phyloP scores from a whole-genome alignment of 2,888 invertebrate genomes.

The Pammene fasciana region DNA sequence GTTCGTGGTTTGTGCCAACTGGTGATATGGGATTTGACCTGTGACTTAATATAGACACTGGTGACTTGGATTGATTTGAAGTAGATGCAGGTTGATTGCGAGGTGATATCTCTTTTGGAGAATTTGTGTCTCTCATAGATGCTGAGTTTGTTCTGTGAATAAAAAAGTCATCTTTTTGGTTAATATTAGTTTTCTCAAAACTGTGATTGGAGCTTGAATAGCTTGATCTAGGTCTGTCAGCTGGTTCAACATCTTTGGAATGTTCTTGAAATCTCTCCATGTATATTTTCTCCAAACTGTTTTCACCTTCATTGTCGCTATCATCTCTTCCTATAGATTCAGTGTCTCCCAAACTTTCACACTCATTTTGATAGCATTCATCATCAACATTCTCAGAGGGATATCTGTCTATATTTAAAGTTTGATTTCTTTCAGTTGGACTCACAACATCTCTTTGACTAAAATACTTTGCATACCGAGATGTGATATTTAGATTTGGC shows the following conservation, averaged over 20 bases:
- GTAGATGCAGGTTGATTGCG: conserved; percentile 45
- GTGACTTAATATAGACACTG: conserved; percentile 56
- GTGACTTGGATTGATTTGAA: conserved; percentile 55
- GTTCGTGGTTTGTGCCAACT: conserved; percentile 33
- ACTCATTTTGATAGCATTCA: conserved; percentile 47
- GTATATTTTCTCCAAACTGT: conserved; percentile 73
- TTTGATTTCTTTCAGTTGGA: conserved; percentile 58
- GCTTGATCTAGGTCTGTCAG: conserved; percentile 42
- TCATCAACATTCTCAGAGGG: conserved; percentile 49
- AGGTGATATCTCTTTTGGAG: conserved; percentile 51
- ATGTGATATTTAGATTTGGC: conserved; percentile 77
- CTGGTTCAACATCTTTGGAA: conserved; percentile 56
- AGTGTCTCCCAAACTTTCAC: conserved; percentile 44
- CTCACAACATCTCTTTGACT: conserved; percentile 73
- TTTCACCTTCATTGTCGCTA: conserved; percentile 60
- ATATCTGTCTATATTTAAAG: conserved; percentile 46
- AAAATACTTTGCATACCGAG: conserved; percentile 80
- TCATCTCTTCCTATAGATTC: conserved; percentile 47
- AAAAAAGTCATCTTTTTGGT: conserved; percentile 61
- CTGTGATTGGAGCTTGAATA: conserved; percentile 18
- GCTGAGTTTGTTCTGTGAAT: conserved; percentile 57
- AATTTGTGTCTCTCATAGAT: conserved; percentile 55
- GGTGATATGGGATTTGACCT: conserved; percentile 51
- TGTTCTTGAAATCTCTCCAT: conserved; percentile 67
- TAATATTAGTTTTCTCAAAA: conserved; percentile 46